These are phyloP conservation scores for Acanthococcus lagerstroemiae DNA, from an alignment of 2,888 invertebrate genomes.

Conservation along the genomic window DNA sequence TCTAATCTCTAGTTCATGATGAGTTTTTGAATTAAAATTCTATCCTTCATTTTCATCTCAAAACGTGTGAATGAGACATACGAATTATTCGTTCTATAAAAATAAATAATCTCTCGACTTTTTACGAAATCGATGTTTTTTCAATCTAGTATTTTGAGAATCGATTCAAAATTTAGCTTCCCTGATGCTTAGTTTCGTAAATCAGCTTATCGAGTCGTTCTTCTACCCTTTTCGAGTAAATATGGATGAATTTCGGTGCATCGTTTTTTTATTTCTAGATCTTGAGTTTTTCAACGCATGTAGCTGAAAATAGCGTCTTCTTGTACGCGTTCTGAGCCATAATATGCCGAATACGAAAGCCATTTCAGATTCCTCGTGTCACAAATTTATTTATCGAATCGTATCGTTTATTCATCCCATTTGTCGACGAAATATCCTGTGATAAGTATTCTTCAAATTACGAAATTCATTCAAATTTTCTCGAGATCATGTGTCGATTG, in stretches of 20 bases:
- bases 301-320: not conserved
- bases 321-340: not conserved
- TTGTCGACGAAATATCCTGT: slow-evolving; percentile 3
- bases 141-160: not conserved
- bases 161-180: not conserved
- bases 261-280: no score
- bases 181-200: no score
- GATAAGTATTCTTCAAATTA: slow-evolving; percentile 34
- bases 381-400: slow-evolving; percentile 4
- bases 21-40: no score
- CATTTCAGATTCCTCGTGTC: not conserved
- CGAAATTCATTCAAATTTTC: slow-evolving; percentile 38
- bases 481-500: slow-evolving; percentile 5
- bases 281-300: no score
- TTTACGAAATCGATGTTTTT: no score
- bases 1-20: no score
- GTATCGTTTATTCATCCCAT: not conserved
- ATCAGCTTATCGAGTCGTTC: no score
- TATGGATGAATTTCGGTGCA: not conserved
- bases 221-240: not conserved
- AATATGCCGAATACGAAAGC: not conserved
- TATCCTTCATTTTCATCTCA: no score
- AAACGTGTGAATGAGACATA: no score
- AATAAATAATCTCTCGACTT: no score
- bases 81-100: no score